These are phyloP conservation scores for Austrofundulus limnaeus DNA, from an alignment of 2,113 vertebrate species.

Conservation along the genomic window DNA sequence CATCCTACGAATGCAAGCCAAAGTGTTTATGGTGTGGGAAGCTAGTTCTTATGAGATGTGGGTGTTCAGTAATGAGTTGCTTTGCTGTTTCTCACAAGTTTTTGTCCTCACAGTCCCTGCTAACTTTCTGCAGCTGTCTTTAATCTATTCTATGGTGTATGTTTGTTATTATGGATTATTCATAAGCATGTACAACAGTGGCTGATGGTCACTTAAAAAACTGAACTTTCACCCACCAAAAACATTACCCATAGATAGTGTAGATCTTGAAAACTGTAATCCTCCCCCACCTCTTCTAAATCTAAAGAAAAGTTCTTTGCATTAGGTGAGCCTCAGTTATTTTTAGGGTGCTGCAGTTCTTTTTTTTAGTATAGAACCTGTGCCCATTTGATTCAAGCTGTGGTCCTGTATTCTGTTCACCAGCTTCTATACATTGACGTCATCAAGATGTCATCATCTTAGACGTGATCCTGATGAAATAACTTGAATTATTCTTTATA, in stretches of 20 bases:
- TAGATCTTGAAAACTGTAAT: too few species aligned
- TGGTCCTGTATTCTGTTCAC: neutral
- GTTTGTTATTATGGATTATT: slow-evolving; percentile 6
- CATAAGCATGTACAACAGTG: neutral
- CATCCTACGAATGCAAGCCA: neutral
- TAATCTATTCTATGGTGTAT: neutral
- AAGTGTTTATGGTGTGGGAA: slow-evolving; percentile 20
- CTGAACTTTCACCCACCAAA: neutral
- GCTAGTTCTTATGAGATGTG: slow-evolving; percentile 7
- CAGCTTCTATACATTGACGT: neutral
- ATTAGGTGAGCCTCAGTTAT: neutral
- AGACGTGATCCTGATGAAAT: neutral
- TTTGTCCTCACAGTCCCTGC: neutral
- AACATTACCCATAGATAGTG: neutral
- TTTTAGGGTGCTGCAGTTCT: neutral
- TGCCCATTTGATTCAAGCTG: neutral
- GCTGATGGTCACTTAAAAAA: too few species aligned
- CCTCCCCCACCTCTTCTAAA: too few species aligned
- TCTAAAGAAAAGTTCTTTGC: neutral
- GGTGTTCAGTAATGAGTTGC: slow-evolving; percentile 13
- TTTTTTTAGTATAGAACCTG: neutral
- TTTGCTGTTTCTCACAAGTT: neutral
- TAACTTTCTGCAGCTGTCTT: neutral
- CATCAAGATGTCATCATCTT: neutral
- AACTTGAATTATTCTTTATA: neutral